A percentile compares a stretch with the other conserved stretches of the same genome.
Evolutionary conservation across 2,888 invertebrate genomes (phyloP).

Genomic region (Aspidiotus destructor): DNA sequence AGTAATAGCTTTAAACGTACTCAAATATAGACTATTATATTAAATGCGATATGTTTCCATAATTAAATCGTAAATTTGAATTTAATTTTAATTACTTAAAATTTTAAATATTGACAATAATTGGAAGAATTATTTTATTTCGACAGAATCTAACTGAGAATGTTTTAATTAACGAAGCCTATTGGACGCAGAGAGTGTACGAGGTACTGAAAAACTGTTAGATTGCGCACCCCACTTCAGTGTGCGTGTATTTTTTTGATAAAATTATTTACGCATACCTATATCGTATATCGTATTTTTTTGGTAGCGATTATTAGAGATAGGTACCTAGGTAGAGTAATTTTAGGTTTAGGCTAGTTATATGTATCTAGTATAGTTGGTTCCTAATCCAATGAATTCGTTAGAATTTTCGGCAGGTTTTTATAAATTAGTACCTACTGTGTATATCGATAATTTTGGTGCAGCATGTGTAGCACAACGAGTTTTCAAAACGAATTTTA

Average conservation of each 20-base stretch:
- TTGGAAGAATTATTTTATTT: conserved; percentile 45
- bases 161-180: conserved; percentile 88
- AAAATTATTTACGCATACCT: background rate
- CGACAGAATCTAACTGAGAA: conserved; percentile 93
- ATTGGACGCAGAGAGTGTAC: conserved; percentile 84
- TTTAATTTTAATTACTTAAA: background rate
- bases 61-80: background rate
- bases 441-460: too few species aligned
- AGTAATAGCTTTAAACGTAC: too few species aligned
- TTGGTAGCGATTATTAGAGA: too few species aligned
- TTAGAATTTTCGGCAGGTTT: too few species aligned
- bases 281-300: too few species aligned
- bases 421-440: too few species aligned
- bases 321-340: too few species aligned
- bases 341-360: too few species aligned
- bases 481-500: too few species aligned
- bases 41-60: background rate
- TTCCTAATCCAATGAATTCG: too few species aligned
- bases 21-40: background rate
- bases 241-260: background rate
- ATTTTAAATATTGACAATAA: background rate
- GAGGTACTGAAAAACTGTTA: conserved; percentile 64
- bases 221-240: background rate
- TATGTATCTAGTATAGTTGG: too few species aligned
- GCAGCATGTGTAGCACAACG: too few species aligned